Evolutionary conservation across 2,797 vertebrate species (phyloP).

Genomic region (Etheostoma nigrum): DNA sequence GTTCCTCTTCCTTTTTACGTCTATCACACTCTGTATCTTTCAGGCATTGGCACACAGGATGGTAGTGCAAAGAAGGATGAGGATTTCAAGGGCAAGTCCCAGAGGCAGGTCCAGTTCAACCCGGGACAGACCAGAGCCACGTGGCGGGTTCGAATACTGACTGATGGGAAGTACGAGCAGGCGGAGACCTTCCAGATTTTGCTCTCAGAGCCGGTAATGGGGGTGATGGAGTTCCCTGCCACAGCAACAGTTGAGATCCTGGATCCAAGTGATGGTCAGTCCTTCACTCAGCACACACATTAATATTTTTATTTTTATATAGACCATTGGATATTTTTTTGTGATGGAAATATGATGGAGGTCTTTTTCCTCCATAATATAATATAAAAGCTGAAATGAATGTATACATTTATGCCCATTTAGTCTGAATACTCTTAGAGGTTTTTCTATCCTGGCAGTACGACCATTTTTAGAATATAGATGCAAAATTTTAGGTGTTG

Average conservation of each 20-base stretch:
- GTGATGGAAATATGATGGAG: not conserved
- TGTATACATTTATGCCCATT: conserved; percentile 13
- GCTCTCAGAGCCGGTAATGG: conserved; percentile 95
- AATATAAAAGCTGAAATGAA: not conserved
- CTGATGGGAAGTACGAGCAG: conserved; percentile 89
- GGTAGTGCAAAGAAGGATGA: conserved; percentile 90
- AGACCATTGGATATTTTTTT: not conserved
- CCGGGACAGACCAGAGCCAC: conserved; percentile 91
- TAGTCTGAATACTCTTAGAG: not conserved
- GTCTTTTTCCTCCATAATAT: conserved; percentile 4
- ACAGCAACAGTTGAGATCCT: conserved; percentile 91
- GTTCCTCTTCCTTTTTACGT: not conserved
- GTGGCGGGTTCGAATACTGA: conserved; percentile 89
- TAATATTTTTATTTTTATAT: not conserved
- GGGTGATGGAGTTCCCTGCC: conserved; percentile 88
- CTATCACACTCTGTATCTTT: conserved; percentile 15
- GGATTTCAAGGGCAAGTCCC: conserved; percentile 93
- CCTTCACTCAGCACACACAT: not conserved
- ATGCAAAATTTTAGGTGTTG: not conserved
- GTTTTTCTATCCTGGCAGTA: not conserved
- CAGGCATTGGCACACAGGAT: conserved; percentile 92
- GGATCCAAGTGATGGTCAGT: conserved; percentile 93
- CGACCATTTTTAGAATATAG: not conserved
- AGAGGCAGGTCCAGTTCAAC: conserved; percentile 96
- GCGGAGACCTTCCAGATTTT: conserved; percentile 92